Conservation (phyloP, 2,888 invertebrate genomes). For the Xestia sexstrigata region DNA sequence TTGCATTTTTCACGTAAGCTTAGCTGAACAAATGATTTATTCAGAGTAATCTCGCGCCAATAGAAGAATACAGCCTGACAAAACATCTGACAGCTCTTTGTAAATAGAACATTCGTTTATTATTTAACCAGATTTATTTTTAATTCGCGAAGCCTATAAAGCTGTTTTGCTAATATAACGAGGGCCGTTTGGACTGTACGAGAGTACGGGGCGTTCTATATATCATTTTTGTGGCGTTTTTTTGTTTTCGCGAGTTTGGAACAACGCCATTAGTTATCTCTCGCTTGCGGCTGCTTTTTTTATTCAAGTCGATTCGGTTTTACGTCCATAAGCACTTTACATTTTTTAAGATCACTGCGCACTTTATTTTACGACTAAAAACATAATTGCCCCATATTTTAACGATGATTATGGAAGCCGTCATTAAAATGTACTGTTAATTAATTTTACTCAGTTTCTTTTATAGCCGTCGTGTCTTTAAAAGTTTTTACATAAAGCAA, state of each 20-base stretch:
- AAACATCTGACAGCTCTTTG: constrained; percentile 71
- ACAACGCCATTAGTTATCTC: constrained; percentile 73
- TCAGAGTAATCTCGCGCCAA: constrained; percentile 66
- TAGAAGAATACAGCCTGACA: constrained; percentile 72
- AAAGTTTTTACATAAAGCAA: constrained; percentile 44
- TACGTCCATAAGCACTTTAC: constrained; percentile 47
- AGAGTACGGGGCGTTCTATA: constrained; percentile 51
- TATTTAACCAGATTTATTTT: constrained; percentile 65
- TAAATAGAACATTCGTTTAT: constrained; percentile 64
- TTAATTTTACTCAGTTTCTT: constrained; percentile 56
- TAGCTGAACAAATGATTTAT: constrained; percentile 54
- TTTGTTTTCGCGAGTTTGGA: constrained; percentile 72
- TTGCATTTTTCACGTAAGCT: constrained; percentile 61
- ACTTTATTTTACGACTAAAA: constrained; percentile 21
- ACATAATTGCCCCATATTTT: constrained; percentile 18
- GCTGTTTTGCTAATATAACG: constrained; percentile 67
- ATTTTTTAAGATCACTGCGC: constrained; percentile 55
- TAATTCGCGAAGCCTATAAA: constrained; percentile 61
- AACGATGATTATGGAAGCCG: constrained; percentile 19
- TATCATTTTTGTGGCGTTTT: constrained; percentile 68
- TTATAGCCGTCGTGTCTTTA: constrained; percentile 34
- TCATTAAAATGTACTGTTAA: constrained; percentile 43
- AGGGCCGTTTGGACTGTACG: constrained; percentile 46
- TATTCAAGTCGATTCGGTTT: constrained; percentile 63
- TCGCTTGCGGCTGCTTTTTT: constrained; percentile 61